A percentile compares a stretch with the other conserved stretches of the same genome.
Evolutionary conservation across 2,113 vertebrate genomes (phyloP).

Genomic region (Benitochromis conjunctus): DNA sequence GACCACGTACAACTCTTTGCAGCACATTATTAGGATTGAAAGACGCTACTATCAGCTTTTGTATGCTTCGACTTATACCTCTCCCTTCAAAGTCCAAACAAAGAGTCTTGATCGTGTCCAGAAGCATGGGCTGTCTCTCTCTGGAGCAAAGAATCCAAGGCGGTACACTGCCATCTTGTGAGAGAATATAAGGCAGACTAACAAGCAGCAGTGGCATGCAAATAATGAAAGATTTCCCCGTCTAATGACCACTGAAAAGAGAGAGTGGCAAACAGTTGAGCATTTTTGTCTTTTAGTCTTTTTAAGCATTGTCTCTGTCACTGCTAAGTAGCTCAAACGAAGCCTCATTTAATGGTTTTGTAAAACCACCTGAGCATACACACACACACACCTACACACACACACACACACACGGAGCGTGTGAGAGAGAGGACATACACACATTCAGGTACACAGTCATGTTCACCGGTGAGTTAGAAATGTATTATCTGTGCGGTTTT

Average conservation of each 20-base stretch:
- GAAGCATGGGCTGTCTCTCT: conserved; percentile 1
- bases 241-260: conserved; percentile 32
- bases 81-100: conserved; percentile 48
- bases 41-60: conserved; percentile 36
- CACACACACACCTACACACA: neutral
- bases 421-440: neutral
- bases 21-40: conserved; percentile 51
- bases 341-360: neutral
- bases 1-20: conserved; percentile 31
- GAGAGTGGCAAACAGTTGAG: conserved; percentile 6
- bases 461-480: conserved; percentile 35
- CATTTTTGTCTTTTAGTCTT: conserved; percentile 11
- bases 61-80: conserved; percentile 38
- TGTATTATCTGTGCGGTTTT: conserved; percentile 24
- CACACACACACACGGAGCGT: neutral
- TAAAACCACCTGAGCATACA: neutral
- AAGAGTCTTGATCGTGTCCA: conserved; percentile 33
- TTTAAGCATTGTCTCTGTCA: neutral
- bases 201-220: neutral
- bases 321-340: neutral
- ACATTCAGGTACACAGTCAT: neutral
- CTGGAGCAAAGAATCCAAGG: conserved; percentile 45
- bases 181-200: conserved; percentile 39
- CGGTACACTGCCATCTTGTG: conserved; percentile 79
- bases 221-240: conserved; percentile 15